Conservation (phyloP, 2,113 vertebrate genomes). For the Melanerpes formicivorus region DNA sequence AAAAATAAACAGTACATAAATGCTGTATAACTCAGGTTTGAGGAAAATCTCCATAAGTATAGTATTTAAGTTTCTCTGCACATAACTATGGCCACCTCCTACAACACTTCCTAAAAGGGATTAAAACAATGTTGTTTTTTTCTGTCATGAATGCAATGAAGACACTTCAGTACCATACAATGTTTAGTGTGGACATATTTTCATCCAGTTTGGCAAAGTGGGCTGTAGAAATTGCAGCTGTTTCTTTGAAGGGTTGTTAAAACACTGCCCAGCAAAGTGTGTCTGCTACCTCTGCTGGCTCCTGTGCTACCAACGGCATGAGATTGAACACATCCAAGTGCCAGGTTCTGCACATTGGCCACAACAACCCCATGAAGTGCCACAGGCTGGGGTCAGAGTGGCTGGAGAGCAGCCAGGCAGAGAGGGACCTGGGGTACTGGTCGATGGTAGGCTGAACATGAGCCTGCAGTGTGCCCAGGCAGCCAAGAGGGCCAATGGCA, state of each 20-base stretch:
- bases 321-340: too few relatives aligned
- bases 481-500: too few relatives aligned
- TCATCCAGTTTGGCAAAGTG: not conserved
- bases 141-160: not conserved
- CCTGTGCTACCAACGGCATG: not conserved
- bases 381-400: too few relatives aligned
- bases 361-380: too few relatives aligned
- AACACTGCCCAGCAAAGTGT: not conserved
- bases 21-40: fast-evolving
- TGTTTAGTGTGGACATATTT: not conserved
- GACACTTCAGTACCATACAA: not conserved
- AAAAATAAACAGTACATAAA: not conserved
- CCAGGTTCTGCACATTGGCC: too few relatives aligned
- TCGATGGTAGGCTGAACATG: too few relatives aligned
- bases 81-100: not conserved
- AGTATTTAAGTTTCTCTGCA: not conserved
- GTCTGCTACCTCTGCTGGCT: not conserved
- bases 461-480: too few relatives aligned
- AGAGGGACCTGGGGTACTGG: too few relatives aligned
- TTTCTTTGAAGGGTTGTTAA: not conserved
- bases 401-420: too few relatives aligned
- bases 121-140: not conserved
- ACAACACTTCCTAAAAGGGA: not conserved
- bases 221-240: not conserved
- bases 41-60: not conserved